Base-by-base conservation (phyloP, 2,797 vertebrate genomes). In the Podarcis lilfordi region DNA sequence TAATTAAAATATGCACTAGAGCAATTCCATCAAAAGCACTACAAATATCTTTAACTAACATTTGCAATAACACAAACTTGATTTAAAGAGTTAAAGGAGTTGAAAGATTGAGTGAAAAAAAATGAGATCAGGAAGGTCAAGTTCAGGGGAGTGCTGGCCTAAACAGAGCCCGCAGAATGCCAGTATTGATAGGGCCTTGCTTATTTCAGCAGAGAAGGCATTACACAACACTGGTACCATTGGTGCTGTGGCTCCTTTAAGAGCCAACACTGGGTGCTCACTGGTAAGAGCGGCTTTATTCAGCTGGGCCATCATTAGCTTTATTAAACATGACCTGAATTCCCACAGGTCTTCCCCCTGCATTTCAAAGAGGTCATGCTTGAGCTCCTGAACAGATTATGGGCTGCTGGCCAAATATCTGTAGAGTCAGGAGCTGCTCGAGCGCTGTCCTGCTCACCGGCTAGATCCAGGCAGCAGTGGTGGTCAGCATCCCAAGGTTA, bases 401-500 rank as follows among this genome's bases (percentile, higher is more conserved):
- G 82, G 68, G 68, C 43, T n/a, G 68, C 66, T 69, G 19, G n/a
- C 64, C 55, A 69, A 32, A 69, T n/a, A 69, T 13, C 50, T 29
- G 45, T 55, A 21, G 43, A 35, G n/a, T 29, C 17, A 5, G 66
- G 32, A 35, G 19, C 21, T 4, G 1, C 8, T 10, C 9, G 1
- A 32, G 5, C 0, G 23, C 69, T 29, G 9, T 21, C 71, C 71
- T 74, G 71, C 5, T n/a, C 68, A 55, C 50, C 25, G 0, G 0
- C 71, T 35, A 75, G 40, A 37, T 74, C n/a, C 32, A 13, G 23
- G 80, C 21, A 13, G 80, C 74, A 90, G 79, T 72, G 69, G 80
- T 50, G 79, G 79, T 91, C 68, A 40, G 74, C 86, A 89, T 88
- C 89, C 89, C 35, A 84, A 91, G 88, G 90, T 94, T 92, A 89